A percentile compares a stretch with the other conserved stretches of the same genome.
phyloP scores from a whole-genome alignment of 2,113 vertebrate species.

The Trogon surrucura region DNA sequence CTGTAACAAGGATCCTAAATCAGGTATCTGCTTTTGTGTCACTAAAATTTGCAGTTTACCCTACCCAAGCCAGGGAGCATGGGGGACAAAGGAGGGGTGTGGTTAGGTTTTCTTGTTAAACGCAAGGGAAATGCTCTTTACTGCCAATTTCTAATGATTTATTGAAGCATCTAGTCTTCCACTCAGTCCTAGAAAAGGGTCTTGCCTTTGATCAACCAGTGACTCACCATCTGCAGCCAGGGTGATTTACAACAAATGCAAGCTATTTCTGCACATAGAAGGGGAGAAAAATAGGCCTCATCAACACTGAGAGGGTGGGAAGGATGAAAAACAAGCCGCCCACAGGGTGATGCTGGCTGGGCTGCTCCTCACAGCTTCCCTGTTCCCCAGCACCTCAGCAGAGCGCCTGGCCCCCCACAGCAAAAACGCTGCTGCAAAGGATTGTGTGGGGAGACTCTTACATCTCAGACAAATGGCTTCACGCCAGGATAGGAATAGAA shows the following conservation, averaged over 20 bases:
- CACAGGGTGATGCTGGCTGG: not conserved
- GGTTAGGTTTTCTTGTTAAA: not conserved
- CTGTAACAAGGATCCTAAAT: not conserved
- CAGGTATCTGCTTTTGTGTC: not conserved
- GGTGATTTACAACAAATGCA: conserved; percentile 38
- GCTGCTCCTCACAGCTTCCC: not conserved
- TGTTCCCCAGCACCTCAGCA: not conserved
- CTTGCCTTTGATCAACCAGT: conserved; percentile 56
- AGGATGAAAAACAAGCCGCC: conserved; percentile 10
- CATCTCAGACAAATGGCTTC: not conserved
- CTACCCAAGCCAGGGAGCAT: not conserved
- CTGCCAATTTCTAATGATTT: not conserved
- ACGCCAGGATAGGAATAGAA: not conserved
- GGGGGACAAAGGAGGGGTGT: not conserved
- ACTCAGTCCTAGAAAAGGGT: conserved; percentile 25
- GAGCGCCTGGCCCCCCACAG: not conserved
- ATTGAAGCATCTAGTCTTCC: not conserved
- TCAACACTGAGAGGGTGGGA: not conserved
- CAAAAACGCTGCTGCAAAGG: not conserved
- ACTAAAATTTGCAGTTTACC: not conserved
- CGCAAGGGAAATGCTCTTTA: not conserved
- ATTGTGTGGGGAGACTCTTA: not conserved
- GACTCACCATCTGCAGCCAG: conserved; percentile 59
- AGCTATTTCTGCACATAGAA: conserved; percentile 56
- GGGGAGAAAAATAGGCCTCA: conserved; percentile 44